Base-by-base conservation (phyloP, 2,113 vertebrate species). In the Seriola aureovittata region DNA sequence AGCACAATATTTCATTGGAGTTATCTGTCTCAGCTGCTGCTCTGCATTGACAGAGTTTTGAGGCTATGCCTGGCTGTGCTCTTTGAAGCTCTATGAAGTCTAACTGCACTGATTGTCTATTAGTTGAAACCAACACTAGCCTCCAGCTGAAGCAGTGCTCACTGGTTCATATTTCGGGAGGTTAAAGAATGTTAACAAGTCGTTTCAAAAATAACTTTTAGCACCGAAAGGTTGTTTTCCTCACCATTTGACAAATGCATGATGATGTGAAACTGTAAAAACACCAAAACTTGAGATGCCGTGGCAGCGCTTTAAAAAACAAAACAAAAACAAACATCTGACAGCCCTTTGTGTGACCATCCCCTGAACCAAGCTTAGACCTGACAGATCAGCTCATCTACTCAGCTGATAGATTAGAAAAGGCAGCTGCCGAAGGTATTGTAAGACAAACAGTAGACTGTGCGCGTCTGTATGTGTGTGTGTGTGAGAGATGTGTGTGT, bases 341-440 rank as follows among this genome's bases (percentile, higher is more conserved):
- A 54, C 76, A 81, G 67, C n/a, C 58, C 66, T 81, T 44, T 83
- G 66, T 71, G 58, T 68, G 85, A 57, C 71, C 66, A 44, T 60
- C 38, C 58, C 21, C 62, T 82, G 32, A 82, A 71, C 68, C 46
- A 58, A 74, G 54, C 52, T 8, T 46, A 8, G 74, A 85, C 66
- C 42, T 78, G 74, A 86, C 76, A 72, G 65, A 72, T 82, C 76
- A 74, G 54, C 36, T 72, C 63, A 74, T 81, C 68, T 16, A 38
- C 57, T 44, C 42, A 14, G 42, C 0, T 71, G 70, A 86, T 75
- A 40, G 55, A 92, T 87, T 50, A 16, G 46, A 75, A 82, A 77
- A 59, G 66, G 80, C 81, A 86, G 64, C 63, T 59, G 81, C 84
- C 64, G 34, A 78, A 78, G 81, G 85, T 74, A 13, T 21, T 75